Evolutionary conservation across 1,140 invertebrate genomes (phyloP).

Genomic region (Sweltsa coloradensis): DNA sequence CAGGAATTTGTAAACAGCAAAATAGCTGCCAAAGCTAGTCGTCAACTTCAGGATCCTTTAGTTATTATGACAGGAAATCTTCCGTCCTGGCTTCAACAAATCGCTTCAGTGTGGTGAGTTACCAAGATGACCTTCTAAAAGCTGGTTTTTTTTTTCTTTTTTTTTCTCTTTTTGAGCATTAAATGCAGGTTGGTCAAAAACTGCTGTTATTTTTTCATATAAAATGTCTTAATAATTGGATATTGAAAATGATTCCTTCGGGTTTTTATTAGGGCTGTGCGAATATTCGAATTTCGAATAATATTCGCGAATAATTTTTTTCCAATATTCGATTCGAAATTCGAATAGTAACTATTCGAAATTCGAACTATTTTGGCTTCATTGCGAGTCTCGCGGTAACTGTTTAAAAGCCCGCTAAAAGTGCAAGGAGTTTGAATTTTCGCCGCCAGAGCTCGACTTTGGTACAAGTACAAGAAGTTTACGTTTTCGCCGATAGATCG

Average conservation of each 20-base stretch:
- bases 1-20: conserved; percentile 63
- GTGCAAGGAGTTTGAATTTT: no score
- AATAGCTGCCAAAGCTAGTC: conserved; percentile 88
- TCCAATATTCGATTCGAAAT: no score
- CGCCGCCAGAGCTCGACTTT: no score
- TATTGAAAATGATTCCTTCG: not conserved
- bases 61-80: conserved; percentile 97
- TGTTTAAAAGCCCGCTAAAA: no score
- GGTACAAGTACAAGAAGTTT: no score
- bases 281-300: no score
- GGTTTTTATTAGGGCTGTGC: conserved; percentile 13
- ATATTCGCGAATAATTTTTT: no score
- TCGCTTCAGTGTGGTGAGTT: conserved; percentile 74
- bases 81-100: conserved; percentile 88
- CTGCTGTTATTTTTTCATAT: conserved; percentile 2
- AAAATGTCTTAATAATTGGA: conserved; percentile 5
- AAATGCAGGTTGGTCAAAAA: no score
- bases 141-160: conserved; percentile 3
- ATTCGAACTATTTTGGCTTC: no score
- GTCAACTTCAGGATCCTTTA: conserved; percentile 92
- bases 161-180: conserved; percentile 7
- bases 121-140: not conserved
- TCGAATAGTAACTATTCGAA: no score
- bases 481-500: no score
- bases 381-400: no score